These are phyloP conservation scores for Xiphophorus hellerii DNA, from an alignment of 2,113 vertebrate genomes.

Conservation along the genomic window DNA sequence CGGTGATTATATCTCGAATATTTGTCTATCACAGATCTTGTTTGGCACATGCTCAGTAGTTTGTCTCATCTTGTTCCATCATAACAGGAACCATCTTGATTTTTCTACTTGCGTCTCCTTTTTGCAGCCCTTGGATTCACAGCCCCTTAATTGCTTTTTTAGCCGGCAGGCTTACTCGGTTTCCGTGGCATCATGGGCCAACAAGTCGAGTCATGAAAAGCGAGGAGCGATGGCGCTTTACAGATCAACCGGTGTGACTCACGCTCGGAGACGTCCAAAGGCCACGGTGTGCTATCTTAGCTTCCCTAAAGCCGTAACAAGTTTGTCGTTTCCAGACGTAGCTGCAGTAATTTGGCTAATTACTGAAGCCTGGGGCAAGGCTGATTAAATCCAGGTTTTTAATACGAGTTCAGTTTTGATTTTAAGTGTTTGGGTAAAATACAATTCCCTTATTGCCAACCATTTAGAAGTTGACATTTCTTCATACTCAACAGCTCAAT, in stretches of 20 bases:
- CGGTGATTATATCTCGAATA: neutral
- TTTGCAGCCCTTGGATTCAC: slow-evolving; percentile 19
- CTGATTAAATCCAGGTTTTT: neutral
- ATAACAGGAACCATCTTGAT: neutral
- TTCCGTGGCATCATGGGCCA: neutral
- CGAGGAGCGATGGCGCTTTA: neutral
- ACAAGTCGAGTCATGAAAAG: neutral
- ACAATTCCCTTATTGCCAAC: neutral
- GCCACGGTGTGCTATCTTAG: neutral
- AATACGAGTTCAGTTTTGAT: neutral
- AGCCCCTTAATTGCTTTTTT: slow-evolving; percentile 10
- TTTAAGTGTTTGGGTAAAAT: neutral
- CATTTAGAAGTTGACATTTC: neutral
- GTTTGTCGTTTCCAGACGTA: neutral
- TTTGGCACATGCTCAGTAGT: neutral
- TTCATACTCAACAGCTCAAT: neutral
- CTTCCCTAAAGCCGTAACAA: neutral
- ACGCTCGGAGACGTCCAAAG: neutral
- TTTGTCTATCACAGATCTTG: neutral
- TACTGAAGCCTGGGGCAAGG: neutral
- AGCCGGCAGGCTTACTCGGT: slow-evolving; percentile 1
- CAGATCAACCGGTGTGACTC: neutral
- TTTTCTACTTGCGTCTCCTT: neutral
- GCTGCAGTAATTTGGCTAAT: neutral
- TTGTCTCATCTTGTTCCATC: neutral